A percentile compares a stretch with the other conserved stretches of the same genome.
These are phyloP conservation scores for Onychomys arenicola DNA, from an alignment of 2,797 vertebrate species.

Conservation along the genomic window DNA sequence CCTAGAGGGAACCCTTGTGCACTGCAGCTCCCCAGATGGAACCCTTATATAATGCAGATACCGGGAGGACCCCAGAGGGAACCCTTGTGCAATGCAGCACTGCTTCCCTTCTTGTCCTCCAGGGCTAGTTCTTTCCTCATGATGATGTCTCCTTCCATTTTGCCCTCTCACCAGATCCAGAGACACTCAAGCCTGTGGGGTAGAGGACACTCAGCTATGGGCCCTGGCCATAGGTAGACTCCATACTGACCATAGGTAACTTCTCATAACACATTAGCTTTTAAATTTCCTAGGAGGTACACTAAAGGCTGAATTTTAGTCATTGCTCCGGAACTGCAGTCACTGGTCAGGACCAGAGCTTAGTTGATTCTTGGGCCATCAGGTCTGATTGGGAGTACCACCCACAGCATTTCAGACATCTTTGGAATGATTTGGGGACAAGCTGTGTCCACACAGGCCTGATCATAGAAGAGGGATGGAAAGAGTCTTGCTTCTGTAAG, in stretches of 20 bases:
- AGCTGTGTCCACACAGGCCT: background rate
- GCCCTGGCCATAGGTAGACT: accelerated
- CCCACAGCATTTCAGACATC: background rate
- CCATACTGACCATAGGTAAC: background rate
- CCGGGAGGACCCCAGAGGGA: no score
- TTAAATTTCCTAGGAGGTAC: background rate
- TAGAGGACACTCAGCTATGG: background rate
- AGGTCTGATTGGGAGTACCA: background rate
- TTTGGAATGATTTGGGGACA: background rate
- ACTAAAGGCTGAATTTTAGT: background rate
- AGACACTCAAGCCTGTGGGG: background rate
- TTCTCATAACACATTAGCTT: background rate
- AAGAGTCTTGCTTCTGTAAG: background rate
- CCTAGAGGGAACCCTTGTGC: no score
- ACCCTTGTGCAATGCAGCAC: no score
- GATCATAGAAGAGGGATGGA: background rate
- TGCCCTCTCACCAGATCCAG: background rate
- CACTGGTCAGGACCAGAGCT: background rate
- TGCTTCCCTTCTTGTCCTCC: background rate
- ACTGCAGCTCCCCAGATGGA: no score
- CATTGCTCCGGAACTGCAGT: background rate
- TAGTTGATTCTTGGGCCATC: background rate
- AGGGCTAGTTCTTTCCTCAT: background rate
- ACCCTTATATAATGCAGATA: no score
- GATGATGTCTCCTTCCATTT: background rate